phyloP scores from a whole-genome alignment of 1,140 invertebrate species.

The Latrodectus geometricus region DNA sequence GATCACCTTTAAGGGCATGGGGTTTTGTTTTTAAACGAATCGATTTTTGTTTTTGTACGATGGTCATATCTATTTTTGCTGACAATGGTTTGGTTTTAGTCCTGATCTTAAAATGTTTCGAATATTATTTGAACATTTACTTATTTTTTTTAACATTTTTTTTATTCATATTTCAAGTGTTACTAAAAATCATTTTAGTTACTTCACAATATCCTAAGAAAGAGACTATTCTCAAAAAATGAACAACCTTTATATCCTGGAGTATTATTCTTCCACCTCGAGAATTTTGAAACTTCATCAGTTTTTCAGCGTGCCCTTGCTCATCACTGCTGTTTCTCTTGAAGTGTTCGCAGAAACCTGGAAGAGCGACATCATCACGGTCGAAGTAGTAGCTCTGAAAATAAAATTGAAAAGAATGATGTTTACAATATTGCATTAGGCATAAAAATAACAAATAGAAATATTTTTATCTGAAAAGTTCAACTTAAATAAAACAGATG shows the following conservation, averaged over 20 bases:
- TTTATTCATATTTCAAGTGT: too few species aligned
- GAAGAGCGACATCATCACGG: constrained; percentile 76
- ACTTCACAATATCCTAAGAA: neutral
- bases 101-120: too few species aligned
- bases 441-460: too few species aligned
- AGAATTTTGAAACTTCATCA: constrained; percentile 77
- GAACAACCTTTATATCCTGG: constrained; percentile 64
- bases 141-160: too few species aligned
- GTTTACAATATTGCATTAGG: neutral
- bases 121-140: too few species aligned
- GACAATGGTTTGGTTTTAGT: too few species aligned
- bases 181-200: too few species aligned
- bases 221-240: neutral
- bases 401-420: constrained; percentile 66
- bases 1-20: too few species aligned
- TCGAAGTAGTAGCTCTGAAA: constrained; percentile 79
- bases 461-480: neutral
- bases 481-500: neutral
- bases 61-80: too few species aligned
- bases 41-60: too few species aligned
- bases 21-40: too few species aligned
- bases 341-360: constrained; percentile 74
- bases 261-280: constrained; percentile 71
- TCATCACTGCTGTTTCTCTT: constrained; percentile 75
- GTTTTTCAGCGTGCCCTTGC: constrained; percentile 74